phyloP scores from a whole-genome alignment of 2,797 vertebrate genomes.

The Alauda arvensis region DNA sequence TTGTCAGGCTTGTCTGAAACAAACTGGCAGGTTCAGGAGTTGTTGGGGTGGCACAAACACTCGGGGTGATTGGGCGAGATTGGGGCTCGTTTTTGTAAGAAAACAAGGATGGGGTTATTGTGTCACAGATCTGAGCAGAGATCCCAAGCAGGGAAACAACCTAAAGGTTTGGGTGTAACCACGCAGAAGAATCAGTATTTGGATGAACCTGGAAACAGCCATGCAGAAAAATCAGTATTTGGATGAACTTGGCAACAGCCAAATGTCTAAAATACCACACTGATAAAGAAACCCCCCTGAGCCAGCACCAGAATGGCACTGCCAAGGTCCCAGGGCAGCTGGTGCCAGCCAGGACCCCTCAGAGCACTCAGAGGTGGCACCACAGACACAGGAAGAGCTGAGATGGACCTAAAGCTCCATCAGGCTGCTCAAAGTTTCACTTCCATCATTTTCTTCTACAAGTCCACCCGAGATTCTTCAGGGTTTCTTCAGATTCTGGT shows the following conservation, averaged over 20 bases:
- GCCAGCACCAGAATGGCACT: neutral
- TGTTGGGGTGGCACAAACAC: neutral
- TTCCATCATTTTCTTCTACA: neutral
- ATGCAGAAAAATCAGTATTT: neutral
- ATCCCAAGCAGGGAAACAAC: neutral
- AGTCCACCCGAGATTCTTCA: neutral
- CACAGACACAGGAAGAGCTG: neutral
- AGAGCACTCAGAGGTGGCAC: neutral
- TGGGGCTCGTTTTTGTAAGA: neutral
- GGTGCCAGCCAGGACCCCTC: neutral
- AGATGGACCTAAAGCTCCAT: neutral
- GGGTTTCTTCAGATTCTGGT: neutral
- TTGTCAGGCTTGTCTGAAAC: neutral
- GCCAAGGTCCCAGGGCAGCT: neutral
- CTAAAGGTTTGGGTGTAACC: neutral
- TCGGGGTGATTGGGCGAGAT: rapidly evolving
- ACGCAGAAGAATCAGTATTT: neutral
- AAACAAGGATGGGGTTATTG: neutral
- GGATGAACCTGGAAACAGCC: neutral
- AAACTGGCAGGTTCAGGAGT: neutral
- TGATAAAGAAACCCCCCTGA: neutral
- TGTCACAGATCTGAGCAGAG: rapidly evolving
- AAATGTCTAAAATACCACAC: neutral
- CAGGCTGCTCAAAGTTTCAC: neutral
- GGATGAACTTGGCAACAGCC: neutral